These are phyloP conservation scores for Silurus glanis DNA, from an alignment of 2,113 vertebrate genomes.

Conservation along the genomic window DNA sequence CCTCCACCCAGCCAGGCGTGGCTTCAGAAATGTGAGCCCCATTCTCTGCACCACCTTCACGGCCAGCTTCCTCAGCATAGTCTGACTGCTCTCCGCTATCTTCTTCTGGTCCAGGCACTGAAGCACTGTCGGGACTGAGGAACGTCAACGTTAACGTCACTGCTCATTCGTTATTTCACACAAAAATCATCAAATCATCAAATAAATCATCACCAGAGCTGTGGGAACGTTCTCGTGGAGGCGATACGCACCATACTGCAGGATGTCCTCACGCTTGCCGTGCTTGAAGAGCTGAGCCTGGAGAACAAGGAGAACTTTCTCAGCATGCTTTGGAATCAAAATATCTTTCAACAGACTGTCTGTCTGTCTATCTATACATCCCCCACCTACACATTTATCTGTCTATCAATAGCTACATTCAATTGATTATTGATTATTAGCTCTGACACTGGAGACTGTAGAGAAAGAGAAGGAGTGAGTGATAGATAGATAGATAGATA, in stretches of 20 bases:
- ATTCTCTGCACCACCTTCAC: constrained; percentile 91
- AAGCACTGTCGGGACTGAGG: constrained; percentile 80
- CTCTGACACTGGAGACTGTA: no score
- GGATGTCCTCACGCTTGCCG: constrained; percentile 90
- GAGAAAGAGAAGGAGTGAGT: no score
- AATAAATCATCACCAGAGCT: not conserved
- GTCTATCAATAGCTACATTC: not conserved
- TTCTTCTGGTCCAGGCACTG: constrained; percentile 79
- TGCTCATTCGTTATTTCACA: no score
- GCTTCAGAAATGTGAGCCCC: constrained; percentile 88
- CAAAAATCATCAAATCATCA: no score
- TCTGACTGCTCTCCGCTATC: constrained; percentile 81
- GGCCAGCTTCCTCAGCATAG: constrained; percentile 83
- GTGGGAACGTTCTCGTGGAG: not conserved
- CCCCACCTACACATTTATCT: not conserved
- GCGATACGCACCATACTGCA: constrained; percentile 83
- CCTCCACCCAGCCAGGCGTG: constrained; percentile 91
- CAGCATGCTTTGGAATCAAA: not conserved
- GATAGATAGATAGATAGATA: no score
- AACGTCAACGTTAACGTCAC: not conserved
- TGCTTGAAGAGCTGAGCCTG: constrained; percentile 96
- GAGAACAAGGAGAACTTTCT: not conserved
- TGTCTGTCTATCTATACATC: not conserved
- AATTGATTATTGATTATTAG: no score
- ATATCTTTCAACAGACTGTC: not conserved